Conservation (phyloP, 2,888 invertebrate genomes). For the Caenorhabditis wallacei region DNA sequence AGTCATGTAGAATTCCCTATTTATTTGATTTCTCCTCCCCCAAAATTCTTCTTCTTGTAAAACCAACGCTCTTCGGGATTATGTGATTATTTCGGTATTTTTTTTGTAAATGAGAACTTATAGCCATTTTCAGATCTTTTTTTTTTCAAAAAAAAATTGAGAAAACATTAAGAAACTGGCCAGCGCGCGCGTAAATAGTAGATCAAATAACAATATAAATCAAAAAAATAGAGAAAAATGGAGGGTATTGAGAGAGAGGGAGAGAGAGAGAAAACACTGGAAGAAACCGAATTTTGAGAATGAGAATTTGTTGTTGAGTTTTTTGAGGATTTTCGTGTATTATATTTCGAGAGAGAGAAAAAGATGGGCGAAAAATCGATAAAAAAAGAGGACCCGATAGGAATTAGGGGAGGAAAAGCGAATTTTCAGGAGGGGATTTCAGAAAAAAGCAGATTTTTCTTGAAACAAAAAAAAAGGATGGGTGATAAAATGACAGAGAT, state of each 20-base stretch:
- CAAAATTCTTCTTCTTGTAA: neutral
- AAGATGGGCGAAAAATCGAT: neutral
- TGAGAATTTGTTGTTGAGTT: neutral
- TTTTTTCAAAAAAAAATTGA: neutral
- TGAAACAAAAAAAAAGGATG: too few relatives aligned
- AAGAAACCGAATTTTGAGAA: slow-evolving; percentile 37
- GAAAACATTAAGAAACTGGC: neutral
- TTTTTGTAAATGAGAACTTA: slow-evolving; percentile 14
- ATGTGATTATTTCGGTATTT: slow-evolving; percentile 39
- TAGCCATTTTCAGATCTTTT: neutral
- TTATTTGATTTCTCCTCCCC: slow-evolving; percentile 31
- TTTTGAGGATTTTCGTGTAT: neutral
- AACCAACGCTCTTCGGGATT: too few relatives aligned
- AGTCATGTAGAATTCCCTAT: slow-evolving; percentile 22
- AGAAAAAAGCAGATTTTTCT: too few relatives aligned
- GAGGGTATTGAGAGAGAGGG: neutral
- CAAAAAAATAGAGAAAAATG: neutral
- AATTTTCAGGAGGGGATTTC: too few relatives aligned
- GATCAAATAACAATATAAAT: too few relatives aligned
- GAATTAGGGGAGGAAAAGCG: slow-evolving; percentile 33
- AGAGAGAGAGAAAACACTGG: slow-evolving; percentile 35
- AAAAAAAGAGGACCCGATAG: slow-evolving; percentile 27
- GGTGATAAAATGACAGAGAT: neutral
- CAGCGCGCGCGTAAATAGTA: too few relatives aligned
- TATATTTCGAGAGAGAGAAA: too few relatives aligned